Evolutionary conservation across 2,888 invertebrate genomes (phyloP), one percentile per base, ranked within the genome.

Genomic region (Agonopterix subpropinquella): DNA sequence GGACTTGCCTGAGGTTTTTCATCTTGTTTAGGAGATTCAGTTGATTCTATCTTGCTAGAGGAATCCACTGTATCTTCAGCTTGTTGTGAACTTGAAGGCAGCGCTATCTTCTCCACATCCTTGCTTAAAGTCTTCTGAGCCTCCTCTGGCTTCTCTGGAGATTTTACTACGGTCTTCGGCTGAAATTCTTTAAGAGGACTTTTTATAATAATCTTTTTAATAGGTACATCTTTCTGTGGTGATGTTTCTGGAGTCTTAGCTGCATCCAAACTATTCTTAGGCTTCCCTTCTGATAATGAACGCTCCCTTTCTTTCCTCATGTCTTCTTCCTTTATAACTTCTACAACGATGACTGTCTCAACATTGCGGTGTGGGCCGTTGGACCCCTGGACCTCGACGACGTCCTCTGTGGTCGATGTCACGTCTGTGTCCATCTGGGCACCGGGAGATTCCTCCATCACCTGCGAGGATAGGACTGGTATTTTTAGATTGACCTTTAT

Each of bases 401-500:
- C 67, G 55, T 84, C 82, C 39, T 71, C 75, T 11, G 81, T 81
- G 45, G 83, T 82, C 28, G 86, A 82, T 37, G 86, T 77, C 51
- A 85, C 82, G 54, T 84, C 81, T 44, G 82, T 81, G 66, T 85
- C 86, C 82, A 83, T 81, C 65, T 78, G 78, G 50, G 67, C 59
- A 55, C 80, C 80, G 54, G 84, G 64, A 57, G 61, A 74, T 59
- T 86, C 85, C 60, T 84, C 86, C 86, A 85, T 86, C 61, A 72
- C 73, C 83, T 85, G 77, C 54, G 68, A 62, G 54, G 59, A 73
- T 66, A 55, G 50, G 61, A 53, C 58, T 69, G 64, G 54, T 76
- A 77, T 75, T 76, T 75, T 59, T 74, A 77, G 60, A 62, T 52
- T 66, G 65, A 68, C 66, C 67, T 70, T 64, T 67, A 59, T 53